phyloP scores from a whole-genome alignment of 2,113 vertebrate genomes.

The Paratilapia polleni region DNA sequence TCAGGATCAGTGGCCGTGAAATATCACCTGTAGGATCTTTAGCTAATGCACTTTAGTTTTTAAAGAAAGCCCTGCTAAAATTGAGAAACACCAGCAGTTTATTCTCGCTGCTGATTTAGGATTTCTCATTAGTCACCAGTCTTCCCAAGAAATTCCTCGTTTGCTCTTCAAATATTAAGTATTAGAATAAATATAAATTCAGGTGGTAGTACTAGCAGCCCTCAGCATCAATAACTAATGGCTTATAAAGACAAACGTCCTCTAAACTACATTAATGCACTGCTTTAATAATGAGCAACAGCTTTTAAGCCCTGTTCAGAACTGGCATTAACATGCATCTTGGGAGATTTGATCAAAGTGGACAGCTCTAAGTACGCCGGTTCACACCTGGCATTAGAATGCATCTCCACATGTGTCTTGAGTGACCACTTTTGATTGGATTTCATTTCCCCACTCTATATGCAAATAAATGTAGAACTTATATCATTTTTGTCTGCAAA shows the following conservation, averaged over 20 bases:
- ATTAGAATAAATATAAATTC: not conserved
- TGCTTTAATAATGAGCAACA: conserved; percentile 3
- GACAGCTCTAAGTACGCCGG: not conserved
- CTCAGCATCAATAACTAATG: not conserved
- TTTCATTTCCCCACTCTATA: conserved; percentile 14
- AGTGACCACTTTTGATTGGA: conserved; percentile 7
- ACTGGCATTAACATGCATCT: not conserved
- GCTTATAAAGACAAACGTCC: not conserved
- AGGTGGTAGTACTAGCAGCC: not conserved
- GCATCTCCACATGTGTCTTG: conserved; percentile 13
- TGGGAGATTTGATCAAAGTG: not conserved
- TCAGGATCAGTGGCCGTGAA: conserved; percentile 13
- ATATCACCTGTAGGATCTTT: conserved; percentile 8
- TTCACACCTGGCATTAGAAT: conserved; percentile 2
- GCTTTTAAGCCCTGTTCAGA: not conserved
- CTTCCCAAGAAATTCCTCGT: not conserved
- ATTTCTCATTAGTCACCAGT: conserved; percentile 2
- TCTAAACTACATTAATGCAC: not conserved
- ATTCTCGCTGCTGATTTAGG: conserved; percentile 12
- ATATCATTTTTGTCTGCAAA: not conserved
- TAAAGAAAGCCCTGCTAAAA: not conserved
- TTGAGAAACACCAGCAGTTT: not conserved
- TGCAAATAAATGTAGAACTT: conserved; percentile 1
- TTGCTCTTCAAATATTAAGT: not conserved
- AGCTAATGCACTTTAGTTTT: not conserved